phyloP scores from a whole-genome alignment of 1,140 invertebrate genomes.

The Drosophila paulistorum region DNA sequence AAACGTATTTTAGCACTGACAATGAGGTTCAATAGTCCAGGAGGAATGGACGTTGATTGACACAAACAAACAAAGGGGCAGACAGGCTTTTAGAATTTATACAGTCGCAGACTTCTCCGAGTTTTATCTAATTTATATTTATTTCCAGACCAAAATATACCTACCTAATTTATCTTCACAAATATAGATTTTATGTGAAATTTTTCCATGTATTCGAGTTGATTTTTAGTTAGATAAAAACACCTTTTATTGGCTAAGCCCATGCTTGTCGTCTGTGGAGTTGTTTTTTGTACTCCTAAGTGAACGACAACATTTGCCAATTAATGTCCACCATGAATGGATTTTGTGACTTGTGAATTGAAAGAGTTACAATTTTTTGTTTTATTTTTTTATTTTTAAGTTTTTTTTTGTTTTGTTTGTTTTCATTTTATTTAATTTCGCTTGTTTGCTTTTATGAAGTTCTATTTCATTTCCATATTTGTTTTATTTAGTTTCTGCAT shows the following conservation, averaged over 20 bases:
- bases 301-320: conserved; percentile 62
- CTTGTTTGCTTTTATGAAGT: conserved; percentile 56
- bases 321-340: conserved; percentile 54
- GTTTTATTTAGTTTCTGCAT: conserved; percentile 37
- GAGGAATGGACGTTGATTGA: no score
- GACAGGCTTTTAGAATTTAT: no score
- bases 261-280: not conserved
- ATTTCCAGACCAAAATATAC: no score
- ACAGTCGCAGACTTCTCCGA: no score
- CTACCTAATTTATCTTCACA: no score
- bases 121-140: no score
- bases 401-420: not conserved
- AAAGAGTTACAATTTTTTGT: not conserved
- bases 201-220: no score
- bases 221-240: no score
- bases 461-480: conserved; percentile 61
- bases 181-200: no score
- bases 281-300: not conserved
- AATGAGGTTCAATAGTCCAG: no score
- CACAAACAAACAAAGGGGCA: no score
- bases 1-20: no score
- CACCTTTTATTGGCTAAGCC: not conserved
- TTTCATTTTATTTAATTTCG: conserved; percentile 61
- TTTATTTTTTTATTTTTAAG: not conserved
- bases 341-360: conserved; percentile 6